phyloP scores from a whole-genome alignment of 2,797 vertebrate species.

The Poecilia gillii region DNA sequence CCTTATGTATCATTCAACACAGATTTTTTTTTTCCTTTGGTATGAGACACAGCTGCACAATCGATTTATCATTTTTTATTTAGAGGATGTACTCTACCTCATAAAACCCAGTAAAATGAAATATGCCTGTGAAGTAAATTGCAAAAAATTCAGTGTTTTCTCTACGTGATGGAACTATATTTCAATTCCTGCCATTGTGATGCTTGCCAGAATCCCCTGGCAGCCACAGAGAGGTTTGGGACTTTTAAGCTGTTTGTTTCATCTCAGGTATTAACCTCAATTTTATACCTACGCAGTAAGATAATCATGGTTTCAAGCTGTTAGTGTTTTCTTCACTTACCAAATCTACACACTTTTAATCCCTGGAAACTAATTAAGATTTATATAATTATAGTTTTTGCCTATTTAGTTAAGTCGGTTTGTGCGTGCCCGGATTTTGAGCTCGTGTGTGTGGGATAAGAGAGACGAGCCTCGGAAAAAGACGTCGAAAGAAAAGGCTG shows the following conservation, averaged over 20 bases:
- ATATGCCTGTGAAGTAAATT: conserved; percentile 71
- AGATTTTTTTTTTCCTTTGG: conserved; percentile 45
- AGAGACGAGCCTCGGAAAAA: conserved; percentile 27
- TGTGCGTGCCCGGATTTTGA: conserved; percentile 30
- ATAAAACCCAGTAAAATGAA: conserved; percentile 66
- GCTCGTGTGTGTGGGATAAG: conserved; percentile 11
- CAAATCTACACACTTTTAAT: conserved; percentile 82
- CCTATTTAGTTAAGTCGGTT: conserved; percentile 63
- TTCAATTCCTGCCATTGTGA: conserved; percentile 69
- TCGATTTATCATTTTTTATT: conserved; percentile 73
- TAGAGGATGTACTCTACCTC: conserved; percentile 61
- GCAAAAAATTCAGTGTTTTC: conserved; percentile 66
- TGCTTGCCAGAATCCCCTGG: conserved; percentile 74
- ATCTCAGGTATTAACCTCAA: conserved; percentile 83
- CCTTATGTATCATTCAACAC: conserved; percentile 67
- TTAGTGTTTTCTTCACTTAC: conserved; percentile 74
- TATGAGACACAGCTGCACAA: conserved; percentile 46
- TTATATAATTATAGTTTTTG: conserved; percentile 80
- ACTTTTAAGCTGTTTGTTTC: conserved; percentile 83
- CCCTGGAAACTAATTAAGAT: conserved; percentile 85
- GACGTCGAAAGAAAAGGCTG: conserved; percentile 41
- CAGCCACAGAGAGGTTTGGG: conserved; percentile 73
- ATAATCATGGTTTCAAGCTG: conserved; percentile 80
- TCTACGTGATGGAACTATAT: conserved; percentile 61
- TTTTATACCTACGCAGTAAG: conserved; percentile 80